These are phyloP conservation scores for Melanotaenia parkinsoni DNA, from an alignment of 2,797 vertebrate species.

Conservation along the genomic window DNA sequence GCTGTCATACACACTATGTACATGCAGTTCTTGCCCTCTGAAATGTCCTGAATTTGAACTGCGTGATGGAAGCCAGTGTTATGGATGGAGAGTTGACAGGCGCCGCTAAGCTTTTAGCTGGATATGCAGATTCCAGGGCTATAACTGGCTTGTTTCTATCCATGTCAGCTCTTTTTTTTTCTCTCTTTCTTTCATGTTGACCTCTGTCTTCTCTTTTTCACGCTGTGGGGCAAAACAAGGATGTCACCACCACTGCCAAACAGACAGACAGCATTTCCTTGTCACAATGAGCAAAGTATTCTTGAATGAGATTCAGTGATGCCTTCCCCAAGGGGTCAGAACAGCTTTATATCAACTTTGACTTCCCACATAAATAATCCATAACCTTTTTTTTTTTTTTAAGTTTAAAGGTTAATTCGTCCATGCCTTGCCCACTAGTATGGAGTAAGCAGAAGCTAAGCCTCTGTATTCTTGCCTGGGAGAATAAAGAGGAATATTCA, in stretches of 20 bases:
- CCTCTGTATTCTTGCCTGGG: conserved; percentile 26
- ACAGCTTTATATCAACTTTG: conserved; percentile 27
- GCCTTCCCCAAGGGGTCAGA: conserved; percentile 49
- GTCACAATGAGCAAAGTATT: conserved; percentile 59
- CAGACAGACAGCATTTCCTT: conserved; percentile 52
- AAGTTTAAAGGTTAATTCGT: conserved; percentile 9
- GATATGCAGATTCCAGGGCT: conserved; percentile 61
- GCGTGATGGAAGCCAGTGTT: conserved; percentile 46
- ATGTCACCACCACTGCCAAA: conserved; percentile 57
- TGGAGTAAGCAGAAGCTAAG: conserved; percentile 22
- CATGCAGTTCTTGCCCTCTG: conserved; percentile 31
- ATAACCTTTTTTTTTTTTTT: conserved; percentile 13
- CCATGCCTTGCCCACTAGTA: conserved; percentile 13
- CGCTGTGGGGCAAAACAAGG: conserved; percentile 61
- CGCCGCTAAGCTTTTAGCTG: conserved; percentile 59
- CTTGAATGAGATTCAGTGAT: conserved; percentile 39
- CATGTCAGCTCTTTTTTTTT: conserved; percentile 64
- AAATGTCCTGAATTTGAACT: conserved; percentile 49
- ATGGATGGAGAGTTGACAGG: conserved; percentile 56
- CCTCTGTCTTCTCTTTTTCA: conserved; percentile 58
- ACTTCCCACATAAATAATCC: conserved; percentile 26
- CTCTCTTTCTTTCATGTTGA: conserved; percentile 38
- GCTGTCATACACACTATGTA: conserved; percentile 20
- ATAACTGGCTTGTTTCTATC: conserved; percentile 61
- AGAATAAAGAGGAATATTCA: conserved; percentile 26